Base-by-base conservation (phyloP, 2,797 vertebrate genomes). In the Premnoplex brunnescens region DNA sequence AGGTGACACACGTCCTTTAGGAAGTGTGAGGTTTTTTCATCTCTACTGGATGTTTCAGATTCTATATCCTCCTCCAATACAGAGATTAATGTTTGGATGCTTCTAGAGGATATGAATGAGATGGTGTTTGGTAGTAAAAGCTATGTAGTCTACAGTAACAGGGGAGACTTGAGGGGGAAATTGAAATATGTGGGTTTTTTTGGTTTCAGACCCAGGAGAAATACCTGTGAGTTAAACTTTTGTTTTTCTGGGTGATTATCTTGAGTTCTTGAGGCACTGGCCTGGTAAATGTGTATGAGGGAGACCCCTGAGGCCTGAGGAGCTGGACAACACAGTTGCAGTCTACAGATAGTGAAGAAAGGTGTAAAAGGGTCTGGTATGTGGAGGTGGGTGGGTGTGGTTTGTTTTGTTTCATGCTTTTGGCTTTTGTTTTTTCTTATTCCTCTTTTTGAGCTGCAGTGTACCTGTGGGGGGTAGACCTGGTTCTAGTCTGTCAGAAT, bases 301-400 rank as follows among this genome's bases (percentile, higher is more conserved):
- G 48, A 58, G 37, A 55, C 3, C 23, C 1, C 0, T 32, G 30
- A 28, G 19, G n/a, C 1, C 0, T 32, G 30, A 28, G 24, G n/a
- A 67, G 7, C 44, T 68, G 83, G 44, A 51, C 7, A 48, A 8
- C 17, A 19, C 9, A 19, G 7, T 20, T 73, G 28, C 14, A 39
- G 17, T 39, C 44, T 78, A 6, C 22, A 7, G 23, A 60, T 39
- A 52, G 20, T n/a, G 28, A 91, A 28, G 34, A 56, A 68, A 72
- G 4, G 4, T 16, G 1, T 44, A 12, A 41, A 74, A 68, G 9
- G 15, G 52, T 83, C 28, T 44, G 28, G 4, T 24, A 10, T 1
- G 0, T 12, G 24, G 27, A 64, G 5, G 41, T 26, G n/a, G 22
- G 1, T 69, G 19, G n/a, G 7, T 41, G 8, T 23, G 9, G 3